These are phyloP conservation scores for Benthochromis sp. DNA, from an alignment of 2,113 vertebrate genomes.

Conservation along the genomic window DNA sequence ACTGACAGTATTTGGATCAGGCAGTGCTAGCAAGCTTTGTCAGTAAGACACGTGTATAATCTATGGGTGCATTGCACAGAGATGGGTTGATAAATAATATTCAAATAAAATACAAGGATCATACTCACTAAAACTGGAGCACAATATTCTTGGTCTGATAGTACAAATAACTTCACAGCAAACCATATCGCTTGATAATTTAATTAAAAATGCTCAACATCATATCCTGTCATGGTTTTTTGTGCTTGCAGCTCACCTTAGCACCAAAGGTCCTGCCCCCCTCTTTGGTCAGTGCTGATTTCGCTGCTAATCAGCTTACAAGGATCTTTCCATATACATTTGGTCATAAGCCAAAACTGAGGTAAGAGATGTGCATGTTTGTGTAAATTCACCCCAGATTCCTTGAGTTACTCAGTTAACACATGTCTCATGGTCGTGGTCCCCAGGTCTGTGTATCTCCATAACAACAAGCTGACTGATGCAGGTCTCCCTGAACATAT, in stretches of 20 bases:
- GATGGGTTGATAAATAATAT: neutral
- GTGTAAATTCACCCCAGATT: neutral
- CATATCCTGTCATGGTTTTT: neutral
- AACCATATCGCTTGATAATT: neutral
- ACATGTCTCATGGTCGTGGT: neutral
- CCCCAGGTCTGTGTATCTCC: constrained; percentile 91
- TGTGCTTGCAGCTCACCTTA: constrained; percentile 79
- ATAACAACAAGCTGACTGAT: constrained; percentile 95
- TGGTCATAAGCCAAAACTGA: constrained; percentile 90
- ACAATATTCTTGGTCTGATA: neutral
- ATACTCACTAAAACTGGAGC: neutral
- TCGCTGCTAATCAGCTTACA: constrained; percentile 92
- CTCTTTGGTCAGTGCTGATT: constrained; percentile 90
- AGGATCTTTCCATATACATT: constrained; percentile 92
- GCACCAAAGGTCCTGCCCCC: constrained; percentile 87
- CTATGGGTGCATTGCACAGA: neutral
- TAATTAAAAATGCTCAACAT: neutral
- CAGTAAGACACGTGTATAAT: neutral
- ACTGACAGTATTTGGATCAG: neutral
- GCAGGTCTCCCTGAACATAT: constrained; percentile 85
- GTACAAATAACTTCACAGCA: neutral
- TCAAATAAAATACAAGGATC: neutral
- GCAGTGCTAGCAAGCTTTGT: neutral
- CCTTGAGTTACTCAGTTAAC: neutral
- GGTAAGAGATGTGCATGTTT: constrained; percentile 64